phyloP scores from a whole-genome alignment of 2,797 vertebrate genomes.

The Eulemur rubriventer region DNA sequence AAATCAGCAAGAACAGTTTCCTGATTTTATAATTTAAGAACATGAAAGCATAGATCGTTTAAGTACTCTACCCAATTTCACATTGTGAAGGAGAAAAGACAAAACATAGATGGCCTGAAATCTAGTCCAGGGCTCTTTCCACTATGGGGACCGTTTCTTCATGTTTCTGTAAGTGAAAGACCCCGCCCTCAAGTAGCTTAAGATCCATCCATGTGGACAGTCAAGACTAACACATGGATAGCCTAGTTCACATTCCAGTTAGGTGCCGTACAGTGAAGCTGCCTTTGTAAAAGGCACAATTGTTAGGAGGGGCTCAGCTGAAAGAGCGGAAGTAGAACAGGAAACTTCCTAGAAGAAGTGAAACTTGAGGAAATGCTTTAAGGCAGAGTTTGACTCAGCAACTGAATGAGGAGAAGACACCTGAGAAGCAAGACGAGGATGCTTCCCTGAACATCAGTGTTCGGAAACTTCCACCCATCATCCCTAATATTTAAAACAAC shows the following conservation, averaged over 20 bases:
- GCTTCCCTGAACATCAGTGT: not conserved
- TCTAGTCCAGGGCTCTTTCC: not conserved
- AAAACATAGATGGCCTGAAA: not conserved
- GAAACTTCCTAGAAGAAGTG: not conserved
- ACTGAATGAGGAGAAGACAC: not conserved
- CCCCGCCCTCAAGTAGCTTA: constrained; percentile 16
- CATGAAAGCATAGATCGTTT: not conserved
- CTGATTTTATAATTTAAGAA: constrained; percentile 14
- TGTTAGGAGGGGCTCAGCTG: not conserved
- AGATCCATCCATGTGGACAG: not conserved
- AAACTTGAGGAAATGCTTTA: not conserved
- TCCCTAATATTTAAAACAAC: not conserved
- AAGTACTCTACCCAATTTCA: not conserved
- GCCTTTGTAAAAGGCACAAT: not conserved
- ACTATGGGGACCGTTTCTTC: not conserved
- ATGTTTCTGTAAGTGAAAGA: not conserved
- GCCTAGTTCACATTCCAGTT: not conserved
- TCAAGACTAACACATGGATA: not conserved
- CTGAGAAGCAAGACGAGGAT: not conserved
- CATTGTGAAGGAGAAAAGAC: not conserved
- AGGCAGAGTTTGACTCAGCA: not conserved
- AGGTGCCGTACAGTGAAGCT: not conserved
- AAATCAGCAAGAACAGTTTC: not conserved
- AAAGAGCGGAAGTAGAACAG: not conserved
- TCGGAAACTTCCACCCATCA: not conserved